Conservation (phyloP, 1,140 invertebrate species). For the Anastatus disparis region DNA sequence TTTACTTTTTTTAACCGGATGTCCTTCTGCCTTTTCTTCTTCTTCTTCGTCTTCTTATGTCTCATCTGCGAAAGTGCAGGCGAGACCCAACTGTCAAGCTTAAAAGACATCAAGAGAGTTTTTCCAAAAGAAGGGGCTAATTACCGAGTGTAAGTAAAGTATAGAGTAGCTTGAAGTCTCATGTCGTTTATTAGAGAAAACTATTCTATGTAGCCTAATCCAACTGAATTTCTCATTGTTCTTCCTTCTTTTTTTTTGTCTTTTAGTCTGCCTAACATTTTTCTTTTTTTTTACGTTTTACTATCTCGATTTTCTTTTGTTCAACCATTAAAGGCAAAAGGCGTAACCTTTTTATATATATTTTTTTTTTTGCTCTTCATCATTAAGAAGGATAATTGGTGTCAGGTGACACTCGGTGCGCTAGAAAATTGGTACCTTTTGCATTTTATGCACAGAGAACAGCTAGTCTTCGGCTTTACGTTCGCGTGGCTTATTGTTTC, state of each 20-base stretch:
- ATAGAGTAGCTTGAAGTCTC: neutral
- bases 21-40: slow-evolving; percentile 6
- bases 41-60: neutral
- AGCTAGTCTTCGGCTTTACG: no score
- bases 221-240: slow-evolving; percentile 31
- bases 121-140: neutral
- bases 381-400: slow-evolving; percentile 37
- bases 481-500: slow-evolving; percentile 26
- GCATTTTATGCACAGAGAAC: no score
- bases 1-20: slow-evolving; percentile 2
- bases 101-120: neutral
- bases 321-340: no score
- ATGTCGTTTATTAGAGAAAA: slow-evolving; percentile 28
- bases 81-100: neutral
- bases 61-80: neutral
- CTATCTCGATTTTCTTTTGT: slow-evolving; percentile 4
- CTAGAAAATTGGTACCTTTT: slow-evolving; percentile 26
- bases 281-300: no score
- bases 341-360: slow-evolving; percentile 4
- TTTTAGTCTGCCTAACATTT: no score
- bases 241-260: neutral
- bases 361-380: slow-evolving; percentile 19
- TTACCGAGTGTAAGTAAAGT: neutral
- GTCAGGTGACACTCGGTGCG: slow-evolving; percentile 25
- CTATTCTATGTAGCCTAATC: neutral